Conservation (phyloP, 1,140 invertebrate genomes). For the Luehdorfia chinensis region DNA sequence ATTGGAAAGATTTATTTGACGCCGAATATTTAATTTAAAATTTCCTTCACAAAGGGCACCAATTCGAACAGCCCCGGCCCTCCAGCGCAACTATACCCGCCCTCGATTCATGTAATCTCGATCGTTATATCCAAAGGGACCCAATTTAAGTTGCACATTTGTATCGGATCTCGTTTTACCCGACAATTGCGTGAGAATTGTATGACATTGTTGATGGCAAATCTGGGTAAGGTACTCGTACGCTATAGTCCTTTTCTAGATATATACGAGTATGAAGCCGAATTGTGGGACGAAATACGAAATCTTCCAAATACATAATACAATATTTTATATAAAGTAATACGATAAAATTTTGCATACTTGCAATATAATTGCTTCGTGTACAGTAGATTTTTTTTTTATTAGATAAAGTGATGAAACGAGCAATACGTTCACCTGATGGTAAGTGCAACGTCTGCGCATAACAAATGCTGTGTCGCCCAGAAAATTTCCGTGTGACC, state of each 20-base stretch:
- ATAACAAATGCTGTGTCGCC: no score
- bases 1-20: background rate
- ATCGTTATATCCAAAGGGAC: slow-evolving; percentile 19
- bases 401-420: no score
- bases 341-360: no score
- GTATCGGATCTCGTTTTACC: slow-evolving; percentile 25
- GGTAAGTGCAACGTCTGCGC: no score
- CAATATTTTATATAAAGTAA: no score
- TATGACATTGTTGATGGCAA: slow-evolving; percentile 38
- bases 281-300: background rate
- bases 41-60: background rate
- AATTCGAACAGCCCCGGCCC: no score
- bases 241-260: background rate
- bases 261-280: no score
- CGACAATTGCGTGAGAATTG: slow-evolving; percentile 50
- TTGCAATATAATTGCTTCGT: no score
- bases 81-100: background rate
- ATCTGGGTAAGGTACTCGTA: slow-evolving; percentile 32
- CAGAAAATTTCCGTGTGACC: no score
- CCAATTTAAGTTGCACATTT: slow-evolving; percentile 44
- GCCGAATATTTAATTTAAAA: background rate
- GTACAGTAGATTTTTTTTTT: no score
- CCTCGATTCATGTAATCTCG: background rate
- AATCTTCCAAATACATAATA: no score
- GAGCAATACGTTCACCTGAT: no score